These are phyloP conservation scores for Ceratotherium simum DNA, from an alignment of 2,113 vertebrate species.

Conservation along the genomic window DNA sequence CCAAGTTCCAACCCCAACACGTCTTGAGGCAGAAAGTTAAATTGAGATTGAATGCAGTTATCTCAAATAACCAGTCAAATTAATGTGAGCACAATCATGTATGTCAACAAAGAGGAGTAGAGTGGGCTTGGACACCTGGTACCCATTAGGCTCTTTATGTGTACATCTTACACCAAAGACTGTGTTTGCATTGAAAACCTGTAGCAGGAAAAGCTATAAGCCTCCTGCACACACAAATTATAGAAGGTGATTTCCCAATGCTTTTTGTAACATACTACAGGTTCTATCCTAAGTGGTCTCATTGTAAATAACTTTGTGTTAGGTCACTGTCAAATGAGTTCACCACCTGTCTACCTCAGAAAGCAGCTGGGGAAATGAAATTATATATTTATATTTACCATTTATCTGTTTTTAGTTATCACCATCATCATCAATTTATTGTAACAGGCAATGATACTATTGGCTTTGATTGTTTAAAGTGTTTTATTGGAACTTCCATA, in stretches of 20 bases:
- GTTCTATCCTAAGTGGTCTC: slow-evolving; percentile 45
- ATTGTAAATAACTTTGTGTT: slow-evolving; percentile 42
- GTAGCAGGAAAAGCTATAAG: slow-evolving; percentile 2
- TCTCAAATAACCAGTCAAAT: slow-evolving; percentile 59
- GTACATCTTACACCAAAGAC: slow-evolving; percentile 50
- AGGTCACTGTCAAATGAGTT: neutral
- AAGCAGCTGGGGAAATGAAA: neutral
- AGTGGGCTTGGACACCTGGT: slow-evolving; percentile 64
- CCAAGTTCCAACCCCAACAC: neutral
- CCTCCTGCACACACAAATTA: slow-evolving; percentile 67
- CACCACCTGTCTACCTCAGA: neutral
- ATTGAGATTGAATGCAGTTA: slow-evolving; percentile 58
- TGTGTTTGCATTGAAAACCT: slow-evolving; percentile 58
- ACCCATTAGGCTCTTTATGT: slow-evolving; percentile 64
- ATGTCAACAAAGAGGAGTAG: slow-evolving; percentile 36
- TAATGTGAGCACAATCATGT: neutral
- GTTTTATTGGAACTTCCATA: neutral
- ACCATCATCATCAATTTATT: slow-evolving; percentile 34
- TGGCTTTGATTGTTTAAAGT: neutral
- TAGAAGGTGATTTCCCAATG: slow-evolving; percentile 65
- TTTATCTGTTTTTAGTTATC: neutral
- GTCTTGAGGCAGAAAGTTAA: neutral
- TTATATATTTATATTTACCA: neutral
- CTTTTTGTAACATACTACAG: slow-evolving; percentile 55
- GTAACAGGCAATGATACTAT: neutral